phyloP scores from a whole-genome alignment of 2,113 vertebrate species.

The Tringa solitaria region DNA sequence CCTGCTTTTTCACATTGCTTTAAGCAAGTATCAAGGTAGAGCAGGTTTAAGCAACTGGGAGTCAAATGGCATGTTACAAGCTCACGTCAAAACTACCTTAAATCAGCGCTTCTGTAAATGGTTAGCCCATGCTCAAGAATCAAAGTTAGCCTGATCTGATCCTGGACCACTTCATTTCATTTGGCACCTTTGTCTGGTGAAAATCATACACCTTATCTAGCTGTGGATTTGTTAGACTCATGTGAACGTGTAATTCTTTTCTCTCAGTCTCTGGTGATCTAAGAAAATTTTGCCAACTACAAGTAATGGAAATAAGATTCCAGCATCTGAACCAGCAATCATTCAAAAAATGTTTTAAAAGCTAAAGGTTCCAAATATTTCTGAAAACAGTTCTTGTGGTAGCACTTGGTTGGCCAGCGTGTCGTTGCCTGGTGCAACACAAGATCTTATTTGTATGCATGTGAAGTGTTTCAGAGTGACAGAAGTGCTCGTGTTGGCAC shows the following conservation, averaged over 20 bases:
- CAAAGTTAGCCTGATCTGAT: background rate
- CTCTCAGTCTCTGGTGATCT: background rate
- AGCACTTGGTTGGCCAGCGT: background rate
- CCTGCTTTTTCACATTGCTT: background rate
- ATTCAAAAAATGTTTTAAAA: background rate
- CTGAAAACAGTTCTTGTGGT: background rate
- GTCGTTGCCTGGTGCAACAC: background rate
- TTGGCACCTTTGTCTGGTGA: background rate
- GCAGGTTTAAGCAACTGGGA: background rate
- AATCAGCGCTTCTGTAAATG: background rate
- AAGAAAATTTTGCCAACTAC: background rate
- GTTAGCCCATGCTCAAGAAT: background rate
- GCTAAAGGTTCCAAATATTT: background rate
- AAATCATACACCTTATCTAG: background rate
- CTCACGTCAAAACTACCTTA: background rate
- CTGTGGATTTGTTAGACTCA: background rate
- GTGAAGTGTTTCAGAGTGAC: background rate
- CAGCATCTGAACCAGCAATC: background rate
- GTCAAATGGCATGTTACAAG: background rate
- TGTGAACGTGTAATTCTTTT: background rate
- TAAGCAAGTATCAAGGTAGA: background rate
- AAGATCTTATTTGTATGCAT: background rate
- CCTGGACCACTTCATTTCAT: background rate
- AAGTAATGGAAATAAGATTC: background rate
- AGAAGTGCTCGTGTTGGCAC: background rate